phyloP scores from a whole-genome alignment of 2,888 invertebrate species.

The Lochmaea capreae region DNA sequence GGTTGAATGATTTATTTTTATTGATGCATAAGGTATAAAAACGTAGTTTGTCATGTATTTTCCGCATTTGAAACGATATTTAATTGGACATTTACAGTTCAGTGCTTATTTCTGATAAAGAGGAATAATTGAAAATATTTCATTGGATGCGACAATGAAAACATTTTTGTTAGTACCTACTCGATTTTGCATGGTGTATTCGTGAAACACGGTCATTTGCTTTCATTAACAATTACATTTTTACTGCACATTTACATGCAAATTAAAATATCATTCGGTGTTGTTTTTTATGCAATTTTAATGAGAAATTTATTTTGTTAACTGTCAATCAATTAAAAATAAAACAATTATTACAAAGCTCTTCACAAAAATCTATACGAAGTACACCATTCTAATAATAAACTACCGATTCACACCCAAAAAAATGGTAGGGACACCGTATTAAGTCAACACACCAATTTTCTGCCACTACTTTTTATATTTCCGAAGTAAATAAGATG shows the following conservation, averaged over 20 bases:
- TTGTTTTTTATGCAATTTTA: conserved; percentile 13
- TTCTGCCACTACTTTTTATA: too few relatives aligned
- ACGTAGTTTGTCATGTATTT: conserved; percentile 50
- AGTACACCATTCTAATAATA: too few relatives aligned
- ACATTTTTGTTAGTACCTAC: conserved; percentile 40
- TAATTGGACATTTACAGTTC: conserved; percentile 46
- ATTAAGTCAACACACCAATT: too few relatives aligned
- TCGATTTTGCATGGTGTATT: conserved; percentile 31
- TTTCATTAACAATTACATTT: conserved; percentile 47
- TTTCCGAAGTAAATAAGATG: too few relatives aligned
- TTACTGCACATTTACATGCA: conserved; percentile 42
- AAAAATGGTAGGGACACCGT: too few relatives aligned
- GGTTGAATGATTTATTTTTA: conserved; percentile 38
- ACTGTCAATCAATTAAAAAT: background rate
- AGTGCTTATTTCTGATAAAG: conserved; percentile 46
- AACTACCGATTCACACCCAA: too few relatives aligned
- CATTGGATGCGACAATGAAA: conserved; percentile 43
- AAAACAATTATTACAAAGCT: too few relatives aligned
- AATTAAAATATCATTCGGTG: conserved; percentile 38
- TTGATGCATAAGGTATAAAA: conserved; percentile 39
- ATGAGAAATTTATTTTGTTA: background rate
- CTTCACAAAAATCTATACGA: too few relatives aligned
- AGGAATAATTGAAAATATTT: conserved; percentile 47
- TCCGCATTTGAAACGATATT: conserved; percentile 43
- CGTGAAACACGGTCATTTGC: conserved; percentile 40